Conservation (phyloP, 30 jellyfish, hydroid and myxozoan genomes). For the Sanderia malayensis region DNA sequence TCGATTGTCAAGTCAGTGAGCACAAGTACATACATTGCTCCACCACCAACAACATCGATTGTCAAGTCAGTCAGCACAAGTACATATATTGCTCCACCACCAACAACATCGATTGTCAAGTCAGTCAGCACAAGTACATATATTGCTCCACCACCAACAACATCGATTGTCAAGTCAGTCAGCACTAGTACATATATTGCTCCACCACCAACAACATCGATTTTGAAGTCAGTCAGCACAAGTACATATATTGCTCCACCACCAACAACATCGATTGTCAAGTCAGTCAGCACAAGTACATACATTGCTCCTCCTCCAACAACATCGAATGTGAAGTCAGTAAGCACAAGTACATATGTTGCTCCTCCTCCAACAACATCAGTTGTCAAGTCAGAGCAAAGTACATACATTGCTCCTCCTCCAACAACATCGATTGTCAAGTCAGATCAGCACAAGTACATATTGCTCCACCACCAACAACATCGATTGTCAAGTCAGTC, state of each 20-base stretch:
- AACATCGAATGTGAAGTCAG: background rate
- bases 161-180: background rate
- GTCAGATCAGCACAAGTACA: background rate
- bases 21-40: background rate
- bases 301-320: background rate
- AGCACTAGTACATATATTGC: background rate
- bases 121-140: slow-evolving; percentile 22
- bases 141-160: slow-evolving; percentile 5
- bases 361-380: slow-evolving; percentile 1
- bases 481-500: background rate
- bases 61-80: background rate
- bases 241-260: background rate
- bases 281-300: background rate
- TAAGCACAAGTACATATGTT: background rate
- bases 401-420: background rate
- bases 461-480: background rate
- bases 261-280: background rate
- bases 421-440: slow-evolving; percentile 16
- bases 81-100: background rate
- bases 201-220: slow-evolving; percentile 2
- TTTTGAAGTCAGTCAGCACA: background rate
- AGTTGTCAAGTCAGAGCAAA: background rate
- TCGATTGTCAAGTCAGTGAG: background rate
- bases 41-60: background rate
- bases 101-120: slow-evolving; percentile 17